phyloP scores from a whole-genome alignment of 35 echinoderm and acorn worm species.

The Antedon bifida region DNA sequence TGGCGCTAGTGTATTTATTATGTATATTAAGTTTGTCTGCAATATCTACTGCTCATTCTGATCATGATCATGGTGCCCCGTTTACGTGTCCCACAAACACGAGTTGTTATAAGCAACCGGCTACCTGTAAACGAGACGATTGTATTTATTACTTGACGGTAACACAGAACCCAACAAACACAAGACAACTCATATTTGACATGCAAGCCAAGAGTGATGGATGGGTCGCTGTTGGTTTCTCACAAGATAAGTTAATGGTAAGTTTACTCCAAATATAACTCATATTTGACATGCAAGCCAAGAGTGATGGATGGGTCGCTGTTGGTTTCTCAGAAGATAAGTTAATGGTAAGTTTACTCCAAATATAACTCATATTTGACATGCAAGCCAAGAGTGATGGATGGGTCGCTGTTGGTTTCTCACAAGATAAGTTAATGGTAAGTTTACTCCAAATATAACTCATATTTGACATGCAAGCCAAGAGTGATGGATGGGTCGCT shows the following conservation, averaged over 20 bases:
- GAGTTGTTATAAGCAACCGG: neutral
- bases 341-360: neutral
- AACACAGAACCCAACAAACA: neutral
- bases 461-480: slow-evolving; percentile 8
- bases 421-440: slow-evolving; percentile 8
- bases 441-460: neutral
- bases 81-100: neutral
- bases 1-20: neutral
- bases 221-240: slow-evolving; percentile 7
- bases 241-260: slow-evolving; percentile 8
- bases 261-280: neutral
- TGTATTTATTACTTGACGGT: neutral
- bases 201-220: slow-evolving; percentile 1
- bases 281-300: slow-evolving; percentile 8
- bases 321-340: slow-evolving; percentile 6
- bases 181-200: neutral
- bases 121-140: neutral
- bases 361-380: neutral
- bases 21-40: neutral
- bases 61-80: neutral
- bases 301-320: slow-evolving; percentile 1
- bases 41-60: neutral
- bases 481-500: slow-evolving; percentile 1
- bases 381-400: slow-evolving; percentile 1
- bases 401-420: slow-evolving; percentile 7